Percentiles rank a stretch among this genome's conserved stretches.
These are phyloP conservation scores for Setophaga coronata DNA, from an alignment of 2,113 vertebrate species.

Conservation along the genomic window DNA sequence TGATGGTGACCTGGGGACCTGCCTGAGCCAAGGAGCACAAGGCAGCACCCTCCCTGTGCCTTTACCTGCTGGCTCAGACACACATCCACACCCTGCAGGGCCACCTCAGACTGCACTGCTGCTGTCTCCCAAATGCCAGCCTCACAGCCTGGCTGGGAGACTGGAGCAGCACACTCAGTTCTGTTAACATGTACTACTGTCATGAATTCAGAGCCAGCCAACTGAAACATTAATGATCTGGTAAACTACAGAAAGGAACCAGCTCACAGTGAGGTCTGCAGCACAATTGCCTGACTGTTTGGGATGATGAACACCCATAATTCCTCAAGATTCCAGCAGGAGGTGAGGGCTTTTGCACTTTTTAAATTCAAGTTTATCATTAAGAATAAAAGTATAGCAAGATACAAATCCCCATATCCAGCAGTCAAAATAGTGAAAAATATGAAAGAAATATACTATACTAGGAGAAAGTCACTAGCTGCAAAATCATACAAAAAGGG, in stretches of 20 bases:
- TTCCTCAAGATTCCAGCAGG: not conserved
- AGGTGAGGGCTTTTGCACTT: not conserved
- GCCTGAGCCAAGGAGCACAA: not conserved
- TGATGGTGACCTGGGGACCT: not conserved
- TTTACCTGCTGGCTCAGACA: not conserved
- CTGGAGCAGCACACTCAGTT: not conserved
- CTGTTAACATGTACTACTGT: not conserved
- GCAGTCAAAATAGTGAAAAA: not conserved
- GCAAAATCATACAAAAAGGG: not conserved
- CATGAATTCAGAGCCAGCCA: conserved; percentile 15
- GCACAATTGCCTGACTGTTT: not conserved
- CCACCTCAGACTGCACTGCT: not conserved
- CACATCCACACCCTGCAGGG: not conserved
- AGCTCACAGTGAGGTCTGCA: not conserved
- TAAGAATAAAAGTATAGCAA: conserved; percentile 1
- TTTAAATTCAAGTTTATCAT: not conserved
- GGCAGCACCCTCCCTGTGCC: not conserved
- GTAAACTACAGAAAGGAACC: not conserved
- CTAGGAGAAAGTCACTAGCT: not conserved
- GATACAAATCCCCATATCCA: not conserved
- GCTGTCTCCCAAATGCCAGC: not conserved
- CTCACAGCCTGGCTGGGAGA: not conserved
- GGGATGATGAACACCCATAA: not conserved
- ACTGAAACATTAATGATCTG: conserved; percentile 38
- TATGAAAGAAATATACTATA: not conserved